Evolutionary conservation across 2,113 vertebrate genomes (phyloP).

Genomic region (Campylorhamphus procurvoides): DNA sequence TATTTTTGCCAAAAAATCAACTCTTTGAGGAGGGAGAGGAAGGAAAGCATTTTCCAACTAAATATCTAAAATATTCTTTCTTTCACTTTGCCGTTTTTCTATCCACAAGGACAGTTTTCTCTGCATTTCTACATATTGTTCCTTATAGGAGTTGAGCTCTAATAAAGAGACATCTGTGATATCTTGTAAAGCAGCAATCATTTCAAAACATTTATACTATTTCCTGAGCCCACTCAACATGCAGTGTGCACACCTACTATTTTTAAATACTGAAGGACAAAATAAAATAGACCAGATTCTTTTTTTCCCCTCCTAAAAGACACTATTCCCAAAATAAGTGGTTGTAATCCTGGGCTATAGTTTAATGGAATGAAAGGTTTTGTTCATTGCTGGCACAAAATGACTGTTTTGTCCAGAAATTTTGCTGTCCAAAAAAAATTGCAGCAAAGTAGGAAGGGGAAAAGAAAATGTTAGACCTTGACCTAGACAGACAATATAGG

Average conservation of each 20-base stretch:
- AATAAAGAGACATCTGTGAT: background rate
- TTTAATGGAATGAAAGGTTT: background rate
- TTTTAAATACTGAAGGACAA: background rate
- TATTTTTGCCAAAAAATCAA: conserved; percentile 25
- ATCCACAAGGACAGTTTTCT: background rate
- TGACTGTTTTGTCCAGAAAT: background rate
- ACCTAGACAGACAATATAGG: background rate
- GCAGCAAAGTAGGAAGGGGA: background rate
- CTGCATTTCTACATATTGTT: background rate
- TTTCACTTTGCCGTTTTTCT: background rate
- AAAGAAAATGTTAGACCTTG: rapidly evolving
- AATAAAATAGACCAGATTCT: background rate
- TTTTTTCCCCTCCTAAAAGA: background rate
- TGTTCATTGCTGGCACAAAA: background rate
- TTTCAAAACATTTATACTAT: background rate
- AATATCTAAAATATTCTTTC: background rate
- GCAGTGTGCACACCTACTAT: background rate
- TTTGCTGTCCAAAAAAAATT: background rate
- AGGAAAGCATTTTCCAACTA: conserved; percentile 20
- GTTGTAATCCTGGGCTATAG: background rate
- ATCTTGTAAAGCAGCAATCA: background rate
- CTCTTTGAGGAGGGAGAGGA: background rate
- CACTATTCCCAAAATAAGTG: background rate
- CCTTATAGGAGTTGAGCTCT: background rate
- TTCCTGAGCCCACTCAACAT: background rate